Base-by-base conservation (phyloP, 2,113 vertebrate species). In the Synchiropus splendidus region DNA sequence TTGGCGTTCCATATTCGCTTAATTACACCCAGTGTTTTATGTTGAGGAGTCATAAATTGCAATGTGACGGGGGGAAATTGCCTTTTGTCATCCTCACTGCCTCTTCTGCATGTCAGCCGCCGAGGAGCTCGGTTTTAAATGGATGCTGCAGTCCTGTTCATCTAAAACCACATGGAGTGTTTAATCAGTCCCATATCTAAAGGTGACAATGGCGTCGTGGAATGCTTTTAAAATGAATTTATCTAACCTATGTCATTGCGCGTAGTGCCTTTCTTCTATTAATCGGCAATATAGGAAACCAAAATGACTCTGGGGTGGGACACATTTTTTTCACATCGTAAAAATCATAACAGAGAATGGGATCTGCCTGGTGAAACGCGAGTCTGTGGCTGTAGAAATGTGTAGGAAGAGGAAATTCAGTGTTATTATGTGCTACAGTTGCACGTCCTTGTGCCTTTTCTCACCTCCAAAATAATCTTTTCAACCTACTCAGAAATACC, bases 21-120 rank as follows among this genome's bases (percentile, higher is more conserved):
- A 67, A 73, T 80, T 74, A 69, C 44, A 31, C 48, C 38, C 61
- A 33, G 59, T 5, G 18, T 62, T 58, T 71, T 71, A 53, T 74
- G 65, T 53, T 45, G 15, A 41, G 42, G 51, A 67, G 48, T 44
- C 51, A 64, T 73, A 65, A 72, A 74, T 73, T 60, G 62, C 6
- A 14, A 41, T 47, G 37, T 18, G 48, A 63, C 53, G 31, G 36
- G 27, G 42, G 53, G 44, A 54, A 58, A 64, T 68, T 67, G 21
- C 59, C 16, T 46, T 16, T 42, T 57, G 57, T 62, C 45, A 12
- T 38, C 18, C 3, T 39, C 34, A 1, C 36, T 27, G 21, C 52
- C 56, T 62, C 46, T 36, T 40, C 35, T 50, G 1, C 42, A 38
- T 1, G 36, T 45, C 31, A 42, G 35, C 49, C 31, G 16, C 47